Conservation (phyloP, 2,113 vertebrate species). For the Taurulus bubalis region DNA sequence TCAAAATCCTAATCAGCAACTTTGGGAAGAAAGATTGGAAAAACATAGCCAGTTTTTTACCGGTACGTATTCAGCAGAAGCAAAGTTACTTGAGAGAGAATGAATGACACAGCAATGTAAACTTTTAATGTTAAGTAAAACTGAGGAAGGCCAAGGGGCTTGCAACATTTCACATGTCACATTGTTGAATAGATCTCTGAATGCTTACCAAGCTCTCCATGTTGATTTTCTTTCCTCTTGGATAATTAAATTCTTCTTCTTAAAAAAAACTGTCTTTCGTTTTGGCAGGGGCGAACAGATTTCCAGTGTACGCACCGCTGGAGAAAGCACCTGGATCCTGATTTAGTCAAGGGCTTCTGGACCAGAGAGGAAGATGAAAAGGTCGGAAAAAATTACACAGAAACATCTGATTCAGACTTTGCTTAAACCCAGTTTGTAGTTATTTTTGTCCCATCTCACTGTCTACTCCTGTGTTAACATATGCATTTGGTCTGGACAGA, state of each 20-base stretch:
- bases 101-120: neutral
- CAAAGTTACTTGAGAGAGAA: neutral
- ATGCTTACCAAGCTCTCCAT: neutral
- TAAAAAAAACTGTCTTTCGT: neutral
- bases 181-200: neutral
- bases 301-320: constrained; percentile 91
- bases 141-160: neutral
- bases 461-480: neutral
- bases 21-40: constrained; percentile 92
- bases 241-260: neutral
- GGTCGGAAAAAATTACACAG: constrained; percentile 72
- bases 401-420: neutral
- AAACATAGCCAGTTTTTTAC: constrained; percentile 89
- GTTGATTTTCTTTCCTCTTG: neutral
- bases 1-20: constrained; percentile 89
- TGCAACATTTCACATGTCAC: neutral
- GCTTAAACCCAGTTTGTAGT: neutral
- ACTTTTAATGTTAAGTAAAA: neutral
- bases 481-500: constrained; percentile 77
- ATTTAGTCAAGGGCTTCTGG: constrained; percentile 91
- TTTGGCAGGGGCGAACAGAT: constrained; percentile 89
- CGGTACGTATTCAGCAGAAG: constrained; percentile 84
- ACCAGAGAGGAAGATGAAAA: constrained; percentile 95
- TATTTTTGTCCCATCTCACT: neutral
- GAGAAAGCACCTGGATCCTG: constrained; percentile 88